Evolutionary conservation across 2,888 invertebrate genomes (phyloP).

Genomic region (Fragum whitleyi): DNA sequence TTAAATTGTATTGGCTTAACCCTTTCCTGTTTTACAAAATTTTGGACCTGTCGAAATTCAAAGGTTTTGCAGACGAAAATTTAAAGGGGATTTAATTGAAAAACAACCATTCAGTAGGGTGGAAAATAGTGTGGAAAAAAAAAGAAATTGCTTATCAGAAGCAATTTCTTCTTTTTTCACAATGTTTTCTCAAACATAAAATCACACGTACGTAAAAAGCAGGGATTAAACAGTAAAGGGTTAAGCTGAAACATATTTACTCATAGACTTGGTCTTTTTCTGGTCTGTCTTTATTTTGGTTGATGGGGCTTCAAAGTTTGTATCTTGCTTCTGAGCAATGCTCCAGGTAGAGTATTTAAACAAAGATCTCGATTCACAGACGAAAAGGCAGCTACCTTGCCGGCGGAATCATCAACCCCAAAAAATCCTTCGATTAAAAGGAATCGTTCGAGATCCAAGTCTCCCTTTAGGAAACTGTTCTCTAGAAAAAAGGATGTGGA

Average conservation of each 20-base stretch:
- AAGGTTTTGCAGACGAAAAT: too few relatives aligned
- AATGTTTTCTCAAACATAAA: too few relatives aligned
- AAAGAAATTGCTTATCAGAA: too few relatives aligned
- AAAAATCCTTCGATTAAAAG: conserved; percentile 84
- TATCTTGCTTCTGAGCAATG: not conserved
- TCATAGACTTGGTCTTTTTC: not conserved
- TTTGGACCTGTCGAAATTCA: too few relatives aligned
- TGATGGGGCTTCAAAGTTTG: not conserved
- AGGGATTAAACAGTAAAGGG: too few relatives aligned
- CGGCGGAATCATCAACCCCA: conserved; percentile 2
- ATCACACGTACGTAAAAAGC: too few relatives aligned
- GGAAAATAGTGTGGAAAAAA: too few relatives aligned
- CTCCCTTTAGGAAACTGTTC: conserved; percentile 90
- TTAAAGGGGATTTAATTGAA: too few relatives aligned
- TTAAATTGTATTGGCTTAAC: too few relatives aligned
- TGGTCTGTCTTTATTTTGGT: conserved; percentile 1
- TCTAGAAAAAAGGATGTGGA: conserved; percentile 72
- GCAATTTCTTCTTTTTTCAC: too few relatives aligned
- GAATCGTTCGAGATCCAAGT: conserved; percentile 96
- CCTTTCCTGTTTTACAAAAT: too few relatives aligned
- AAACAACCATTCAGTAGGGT: too few relatives aligned
- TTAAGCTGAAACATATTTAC: not conserved
- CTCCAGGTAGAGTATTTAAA: not conserved
- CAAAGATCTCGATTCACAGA: not conserved
- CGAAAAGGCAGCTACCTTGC: conserved; percentile 28